Percentiles rank a stretch among this genome's conserved stretches.
Conservation (phyloP, 2,797 vertebrate species). For the Chelon auratus region DNA sequence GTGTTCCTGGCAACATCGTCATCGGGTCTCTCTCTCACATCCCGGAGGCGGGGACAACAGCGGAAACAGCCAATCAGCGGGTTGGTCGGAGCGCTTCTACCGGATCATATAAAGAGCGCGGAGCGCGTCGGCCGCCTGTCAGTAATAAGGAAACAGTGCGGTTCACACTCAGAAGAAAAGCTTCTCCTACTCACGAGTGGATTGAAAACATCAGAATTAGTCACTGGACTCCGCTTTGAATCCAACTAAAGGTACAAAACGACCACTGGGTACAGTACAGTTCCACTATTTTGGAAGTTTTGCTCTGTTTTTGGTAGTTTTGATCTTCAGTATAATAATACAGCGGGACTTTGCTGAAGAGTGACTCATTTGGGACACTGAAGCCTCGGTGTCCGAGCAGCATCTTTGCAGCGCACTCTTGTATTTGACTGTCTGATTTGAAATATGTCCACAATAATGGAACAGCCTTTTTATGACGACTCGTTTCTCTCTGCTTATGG, state of each 20-base stretch:
- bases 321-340: slow-evolving; percentile 76
- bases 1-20: slow-evolving; percentile 91
- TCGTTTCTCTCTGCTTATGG: slow-evolving; percentile 93
- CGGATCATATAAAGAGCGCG: slow-evolving; percentile 51
- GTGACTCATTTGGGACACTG: slow-evolving; percentile 75
- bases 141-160: slow-evolving; percentile 51
- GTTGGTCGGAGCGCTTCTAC: accelerated
- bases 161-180: slow-evolving; percentile 22
- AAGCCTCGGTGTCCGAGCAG: slow-evolving; percentile 66
- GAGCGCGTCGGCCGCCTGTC: slow-evolving; percentile 13
- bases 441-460: slow-evolving; percentile 95
- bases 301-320: slow-evolving; percentile 78
- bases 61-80: slow-evolving; percentile 69
- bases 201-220: slow-evolving; percentile 77
- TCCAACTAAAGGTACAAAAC: slow-evolving; percentile 81
- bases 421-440: slow-evolving; percentile 83
- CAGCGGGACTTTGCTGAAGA: slow-evolving; percentile 79
- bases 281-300: slow-evolving; percentile 86
- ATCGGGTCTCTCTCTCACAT: slow-evolving; percentile 47
- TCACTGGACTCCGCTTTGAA: slow-evolving; percentile 82
- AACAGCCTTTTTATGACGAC: slow-evolving; percentile 97
- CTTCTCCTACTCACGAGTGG: slow-evolving; percentile 60
- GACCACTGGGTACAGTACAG: slow-evolving; percentile 87
- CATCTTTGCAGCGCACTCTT: slow-evolving; percentile 68
- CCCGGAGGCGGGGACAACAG: slow-evolving; percentile 51